Percentiles rank a stretch among this genome's conserved stretches.
Conservation (phyloP, 2,888 invertebrate genomes). For the Augiades crinisus region DNA sequence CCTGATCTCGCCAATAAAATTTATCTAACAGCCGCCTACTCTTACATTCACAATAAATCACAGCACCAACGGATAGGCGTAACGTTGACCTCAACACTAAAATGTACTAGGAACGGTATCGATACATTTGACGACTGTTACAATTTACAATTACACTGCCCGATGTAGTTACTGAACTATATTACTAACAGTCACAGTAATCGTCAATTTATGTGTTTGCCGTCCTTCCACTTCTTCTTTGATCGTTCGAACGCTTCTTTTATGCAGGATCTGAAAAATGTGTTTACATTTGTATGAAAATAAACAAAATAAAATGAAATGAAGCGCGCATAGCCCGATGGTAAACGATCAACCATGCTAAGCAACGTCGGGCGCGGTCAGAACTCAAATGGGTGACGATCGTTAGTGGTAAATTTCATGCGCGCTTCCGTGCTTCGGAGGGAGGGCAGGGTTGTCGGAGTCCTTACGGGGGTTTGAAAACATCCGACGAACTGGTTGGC, state of each 20-base stretch:
- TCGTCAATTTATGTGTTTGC: conserved; percentile 60
- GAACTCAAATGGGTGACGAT: no score
- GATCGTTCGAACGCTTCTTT: conserved; percentile 88
- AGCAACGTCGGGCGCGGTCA: no score
- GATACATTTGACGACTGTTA: background rate
- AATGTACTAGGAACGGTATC: background rate
- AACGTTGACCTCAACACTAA: background rate
- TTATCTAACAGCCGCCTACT: conserved; percentile 15
- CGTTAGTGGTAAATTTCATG: no score
- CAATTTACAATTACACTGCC: background rate
- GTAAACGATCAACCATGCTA: no score
- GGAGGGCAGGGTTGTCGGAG: no score
- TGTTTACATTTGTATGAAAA: no score
- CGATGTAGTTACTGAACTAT: background rate
- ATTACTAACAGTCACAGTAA: conserved; percentile 1
- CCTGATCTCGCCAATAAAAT: background rate
- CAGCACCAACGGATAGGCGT: conserved; percentile 12
- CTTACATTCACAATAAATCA: conserved; percentile 13
- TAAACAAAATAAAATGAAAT: no score
- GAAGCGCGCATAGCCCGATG: no score
- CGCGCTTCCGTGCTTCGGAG: no score
- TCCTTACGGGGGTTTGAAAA: no score
- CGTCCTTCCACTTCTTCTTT: conserved; percentile 76
- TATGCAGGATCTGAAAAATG: conserved; percentile 83
- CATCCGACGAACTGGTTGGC: no score